Evolutionary conservation across 2,113 vertebrate genomes (phyloP).

Genomic region (Barbus barbus): DNA sequence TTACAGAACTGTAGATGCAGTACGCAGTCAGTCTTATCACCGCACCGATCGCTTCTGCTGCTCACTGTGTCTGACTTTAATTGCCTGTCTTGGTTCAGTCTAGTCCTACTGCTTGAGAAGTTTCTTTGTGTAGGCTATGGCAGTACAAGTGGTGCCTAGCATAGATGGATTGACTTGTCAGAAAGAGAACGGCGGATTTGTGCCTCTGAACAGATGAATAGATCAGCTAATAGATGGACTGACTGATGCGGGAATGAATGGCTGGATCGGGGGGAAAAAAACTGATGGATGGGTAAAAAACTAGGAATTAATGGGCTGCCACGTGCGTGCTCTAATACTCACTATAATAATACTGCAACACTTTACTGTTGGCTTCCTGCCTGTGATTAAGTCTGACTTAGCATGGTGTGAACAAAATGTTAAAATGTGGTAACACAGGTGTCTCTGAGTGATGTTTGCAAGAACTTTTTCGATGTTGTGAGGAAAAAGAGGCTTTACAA

Average conservation of each 20-base stretch:
- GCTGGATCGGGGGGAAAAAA: not conserved
- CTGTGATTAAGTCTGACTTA: constrained; percentile 14
- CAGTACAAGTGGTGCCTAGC: constrained; percentile 35
- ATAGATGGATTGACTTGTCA: constrained; percentile 50
- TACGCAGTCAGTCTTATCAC: constrained; percentile 39
- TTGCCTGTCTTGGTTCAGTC: constrained; percentile 48
- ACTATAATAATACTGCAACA: constrained; percentile 21
- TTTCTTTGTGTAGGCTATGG: constrained; percentile 41
- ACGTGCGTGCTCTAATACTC: constrained; percentile 12
- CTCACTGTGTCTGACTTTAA: constrained; percentile 45
- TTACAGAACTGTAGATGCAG: constrained; percentile 33
- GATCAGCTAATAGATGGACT: constrained; percentile 48
- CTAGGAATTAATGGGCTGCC: constrained; percentile 27
- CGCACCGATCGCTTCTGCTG: constrained; percentile 29
- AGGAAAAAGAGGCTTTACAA: not conserved
- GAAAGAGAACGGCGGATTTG: constrained; percentile 46
- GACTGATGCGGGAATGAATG: constrained; percentile 40
- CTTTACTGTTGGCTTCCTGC: constrained; percentile 1
- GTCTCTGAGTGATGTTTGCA: constrained; percentile 18
- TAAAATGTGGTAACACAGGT: not conserved
- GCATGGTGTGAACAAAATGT: constrained; percentile 29
- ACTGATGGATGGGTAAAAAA: constrained; percentile 46
- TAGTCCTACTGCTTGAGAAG: constrained; percentile 33
- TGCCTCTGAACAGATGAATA: constrained; percentile 42
- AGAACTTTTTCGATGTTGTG: not conserved